Percentiles rank a stretch among this genome's conserved stretches.
Evolutionary conservation across 2,888 invertebrate species (phyloP).

Genomic region (Synanthedon andrenaeformis): DNA sequence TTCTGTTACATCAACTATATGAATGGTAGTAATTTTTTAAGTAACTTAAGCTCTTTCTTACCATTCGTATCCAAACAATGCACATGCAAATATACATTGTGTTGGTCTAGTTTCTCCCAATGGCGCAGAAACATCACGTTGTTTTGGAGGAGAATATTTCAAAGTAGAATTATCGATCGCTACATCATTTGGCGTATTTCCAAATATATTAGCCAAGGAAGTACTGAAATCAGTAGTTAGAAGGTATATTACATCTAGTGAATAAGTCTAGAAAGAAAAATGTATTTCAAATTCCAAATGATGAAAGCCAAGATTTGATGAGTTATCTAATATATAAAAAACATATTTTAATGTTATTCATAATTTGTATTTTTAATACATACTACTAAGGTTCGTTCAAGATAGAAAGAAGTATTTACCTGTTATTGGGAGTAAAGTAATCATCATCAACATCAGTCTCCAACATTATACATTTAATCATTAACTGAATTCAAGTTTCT

Average conservation of each 20-base stretch:
- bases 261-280: too few relatives aligned
- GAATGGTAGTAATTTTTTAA: too few relatives aligned
- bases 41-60: slow-evolving; percentile 14
- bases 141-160: slow-evolving; percentile 46
- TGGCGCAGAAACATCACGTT: slow-evolving; percentile 17
- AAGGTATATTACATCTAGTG: too few relatives aligned
- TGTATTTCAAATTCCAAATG: too few relatives aligned
- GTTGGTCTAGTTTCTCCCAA: slow-evolving; percentile 29
- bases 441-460: slow-evolving; percentile 55
- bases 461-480: slow-evolving; percentile 10
- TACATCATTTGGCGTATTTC: slow-evolving; percentile 17
- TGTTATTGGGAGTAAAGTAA: slow-evolving; percentile 51
- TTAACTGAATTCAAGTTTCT: too few relatives aligned
- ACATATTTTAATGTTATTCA: neutral
- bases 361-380: neutral
- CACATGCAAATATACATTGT: slow-evolving; percentile 45
- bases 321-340: neutral
- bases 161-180: slow-evolving; percentile 33
- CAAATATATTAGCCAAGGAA: slow-evolving; percentile 51
- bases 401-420: slow-evolving; percentile 21
- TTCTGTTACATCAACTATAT: too few relatives aligned
- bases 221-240: slow-evolving; percentile 30
- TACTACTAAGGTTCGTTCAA: neutral
- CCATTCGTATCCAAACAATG: slow-evolving; percentile 51
- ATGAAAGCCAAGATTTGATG: too few relatives aligned